These are phyloP conservation scores for Dorcus hopei DNA, from an alignment of 2,888 invertebrate species.

Conservation along the genomic window DNA sequence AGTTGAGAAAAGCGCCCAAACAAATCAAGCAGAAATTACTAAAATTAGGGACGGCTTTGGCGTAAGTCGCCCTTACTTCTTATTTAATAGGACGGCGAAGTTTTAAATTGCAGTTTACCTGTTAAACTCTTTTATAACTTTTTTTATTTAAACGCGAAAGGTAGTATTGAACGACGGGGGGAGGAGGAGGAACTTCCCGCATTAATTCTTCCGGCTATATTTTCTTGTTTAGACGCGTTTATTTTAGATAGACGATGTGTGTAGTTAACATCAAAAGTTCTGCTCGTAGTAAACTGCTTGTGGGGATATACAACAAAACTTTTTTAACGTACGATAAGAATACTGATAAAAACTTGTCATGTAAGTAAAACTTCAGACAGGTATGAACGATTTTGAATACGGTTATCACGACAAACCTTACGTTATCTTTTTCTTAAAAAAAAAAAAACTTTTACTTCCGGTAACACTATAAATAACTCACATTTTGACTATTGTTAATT, in stretches of 20 bases:
- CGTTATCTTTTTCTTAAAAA: not conserved
- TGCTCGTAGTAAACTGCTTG: too few species aligned
- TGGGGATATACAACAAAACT: too few species aligned
- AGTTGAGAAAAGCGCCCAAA: conserved; percentile 17
- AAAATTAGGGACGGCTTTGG: conserved; percentile 19
- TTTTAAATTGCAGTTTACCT: conserved; percentile 38
- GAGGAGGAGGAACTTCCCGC: too few species aligned
- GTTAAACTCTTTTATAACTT: conserved; percentile 25
- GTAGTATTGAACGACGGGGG: too few species aligned
- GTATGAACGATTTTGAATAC: conserved; percentile 1
- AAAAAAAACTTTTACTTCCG: not conserved
- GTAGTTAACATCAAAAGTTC: too few species aligned
- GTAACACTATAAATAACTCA: too few species aligned
- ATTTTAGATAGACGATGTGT: too few species aligned
- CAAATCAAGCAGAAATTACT: conserved; percentile 25
- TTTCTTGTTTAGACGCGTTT: too few species aligned
- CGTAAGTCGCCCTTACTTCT: conserved; percentile 2
- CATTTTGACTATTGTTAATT: too few species aligned
- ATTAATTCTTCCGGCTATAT: too few species aligned
- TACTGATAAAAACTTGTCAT: not conserved
- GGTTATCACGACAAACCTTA: not conserved
- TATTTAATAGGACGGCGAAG: conserved; percentile 24
- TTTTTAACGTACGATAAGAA: not conserved
- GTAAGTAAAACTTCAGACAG: not conserved
- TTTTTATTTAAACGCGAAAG: not conserved